Percentiles rank a stretch among this genome's conserved stretches.
Evolutionary conservation across 2,113 vertebrate species (phyloP).

Genomic region (Regulus satrapa): DNA sequence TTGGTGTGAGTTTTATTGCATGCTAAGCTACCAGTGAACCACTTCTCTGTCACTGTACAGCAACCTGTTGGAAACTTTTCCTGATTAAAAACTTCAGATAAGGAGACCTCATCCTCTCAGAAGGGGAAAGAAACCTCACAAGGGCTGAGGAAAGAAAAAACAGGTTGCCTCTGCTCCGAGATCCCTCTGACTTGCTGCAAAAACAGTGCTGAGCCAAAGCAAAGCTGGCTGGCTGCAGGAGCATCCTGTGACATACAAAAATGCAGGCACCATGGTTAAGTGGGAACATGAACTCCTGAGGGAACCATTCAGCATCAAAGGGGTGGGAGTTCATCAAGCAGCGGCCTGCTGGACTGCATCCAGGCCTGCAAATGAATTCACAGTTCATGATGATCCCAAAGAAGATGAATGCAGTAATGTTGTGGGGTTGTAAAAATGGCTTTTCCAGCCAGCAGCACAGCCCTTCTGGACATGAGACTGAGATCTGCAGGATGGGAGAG

Average conservation of each 20-base stretch:
- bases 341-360: background rate
- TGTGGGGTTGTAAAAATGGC: background rate
- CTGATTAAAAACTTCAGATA: background rate
- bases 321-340: background rate
- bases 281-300: background rate
- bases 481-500: background rate
- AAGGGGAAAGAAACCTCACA: background rate
- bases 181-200: background rate
- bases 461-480: fast-evolving
- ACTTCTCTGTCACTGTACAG: background rate
- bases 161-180: background rate
- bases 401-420: background rate
- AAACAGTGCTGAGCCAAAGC: background rate
- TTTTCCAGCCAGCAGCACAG: background rate
- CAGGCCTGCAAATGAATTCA: background rate
- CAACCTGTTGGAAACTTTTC: background rate
- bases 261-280: background rate
- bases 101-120: background rate
- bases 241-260: background rate
- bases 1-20: background rate
- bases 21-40: background rate
- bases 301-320: background rate
- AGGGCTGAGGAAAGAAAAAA: background rate
- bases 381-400: background rate
- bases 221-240: background rate